Evolutionary conservation across 2,113 vertebrate species (phyloP).

Genomic region (Notarius quadriscutis): DNA sequence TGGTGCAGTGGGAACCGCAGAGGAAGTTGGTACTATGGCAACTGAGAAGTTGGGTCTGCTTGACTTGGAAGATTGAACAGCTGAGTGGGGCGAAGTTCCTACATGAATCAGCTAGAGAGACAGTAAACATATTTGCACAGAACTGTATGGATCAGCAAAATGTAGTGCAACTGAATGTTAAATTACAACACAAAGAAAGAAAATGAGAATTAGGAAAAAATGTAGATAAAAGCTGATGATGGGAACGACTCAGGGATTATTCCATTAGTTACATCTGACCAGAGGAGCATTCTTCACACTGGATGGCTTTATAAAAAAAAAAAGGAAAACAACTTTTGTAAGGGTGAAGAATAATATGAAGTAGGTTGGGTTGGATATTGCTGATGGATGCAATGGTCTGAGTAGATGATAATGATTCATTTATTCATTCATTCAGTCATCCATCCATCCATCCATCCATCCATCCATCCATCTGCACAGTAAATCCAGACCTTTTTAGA

Average conservation of each 20-base stretch:
- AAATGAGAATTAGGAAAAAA: not conserved
- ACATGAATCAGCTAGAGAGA: slow-evolving; percentile 15
- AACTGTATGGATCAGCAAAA: slow-evolving; percentile 12
- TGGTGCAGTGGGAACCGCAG: not conserved
- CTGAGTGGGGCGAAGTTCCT: not conserved
- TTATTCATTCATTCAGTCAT: too few species aligned
- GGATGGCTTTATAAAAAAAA: not conserved
- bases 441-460: not conserved
- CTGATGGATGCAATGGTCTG: not conserved
- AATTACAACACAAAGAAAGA: slow-evolving; percentile 1
- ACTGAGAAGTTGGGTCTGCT: not conserved
- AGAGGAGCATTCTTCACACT: not conserved
- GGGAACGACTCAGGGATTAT: not conserved
- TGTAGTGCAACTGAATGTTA: not conserved
- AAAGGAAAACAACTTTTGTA: not conserved
- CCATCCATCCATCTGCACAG: not conserved
- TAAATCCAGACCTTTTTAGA: not conserved
- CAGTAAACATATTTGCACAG: slow-evolving; percentile 11
- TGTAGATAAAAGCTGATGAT: not conserved
- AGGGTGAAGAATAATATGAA: not conserved
- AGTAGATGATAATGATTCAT: not conserved
- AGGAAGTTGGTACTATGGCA: slow-evolving; percentile 1
- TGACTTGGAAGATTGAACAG: slow-evolving; percentile 11
- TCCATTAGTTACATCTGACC: not conserved
- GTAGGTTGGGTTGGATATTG: not conserved